Base-by-base conservation (phyloP, 2,113 vertebrate species). In the Nothocercus nigrocapillus region DNA sequence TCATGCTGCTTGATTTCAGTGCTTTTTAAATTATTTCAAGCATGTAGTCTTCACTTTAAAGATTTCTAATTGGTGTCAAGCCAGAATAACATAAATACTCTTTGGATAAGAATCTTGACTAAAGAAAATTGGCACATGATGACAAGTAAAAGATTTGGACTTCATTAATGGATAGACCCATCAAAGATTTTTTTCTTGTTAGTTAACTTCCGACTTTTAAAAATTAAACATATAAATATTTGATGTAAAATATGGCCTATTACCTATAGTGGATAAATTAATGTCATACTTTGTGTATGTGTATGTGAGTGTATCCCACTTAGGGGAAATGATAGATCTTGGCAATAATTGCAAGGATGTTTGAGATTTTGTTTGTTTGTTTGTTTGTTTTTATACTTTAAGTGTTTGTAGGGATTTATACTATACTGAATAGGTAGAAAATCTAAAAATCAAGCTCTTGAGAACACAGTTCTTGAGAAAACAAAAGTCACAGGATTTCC, bases 301-400 rank as follows among this genome's bases (percentile, higher is more conserved):
- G 40, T 56, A 4, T 66, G 12, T 56, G 64, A n/a, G 56, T 8
- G 24, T 6, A 36, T 27, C 3, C 53, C 5, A 53, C 0, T 42
- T 27, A 18, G 28, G 1, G 40, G 13, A 32, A 16, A 14, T 79
- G 34, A 51, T 13, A 42, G 20, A 73, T 73, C 15, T 22, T 9
- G 20, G 54, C 36, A 17, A 80, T 8, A 73, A 54, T 4, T 0
- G 4, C 7, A 16, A 16, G 1, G 3, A 0, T 0, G 53, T 56
- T 56, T 56, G 14, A n/a, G 8, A 18, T n/a, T 34, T n/a, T 61
- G 5, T 61, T 53, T 27, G 25, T 27, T 25, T 53, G 51, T 13
- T 54, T 28, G 13, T 25, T 53, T 53, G 22, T 0, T 67, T 63
- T 82, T 7, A 27, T 49, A 4, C 1, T 72, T 2, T 11, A 34